Percentiles rank a stretch among this genome's conserved stretches.
Conservation (phyloP, 2,113 vertebrate species). For the Rhadina sibilatrix region DNA sequence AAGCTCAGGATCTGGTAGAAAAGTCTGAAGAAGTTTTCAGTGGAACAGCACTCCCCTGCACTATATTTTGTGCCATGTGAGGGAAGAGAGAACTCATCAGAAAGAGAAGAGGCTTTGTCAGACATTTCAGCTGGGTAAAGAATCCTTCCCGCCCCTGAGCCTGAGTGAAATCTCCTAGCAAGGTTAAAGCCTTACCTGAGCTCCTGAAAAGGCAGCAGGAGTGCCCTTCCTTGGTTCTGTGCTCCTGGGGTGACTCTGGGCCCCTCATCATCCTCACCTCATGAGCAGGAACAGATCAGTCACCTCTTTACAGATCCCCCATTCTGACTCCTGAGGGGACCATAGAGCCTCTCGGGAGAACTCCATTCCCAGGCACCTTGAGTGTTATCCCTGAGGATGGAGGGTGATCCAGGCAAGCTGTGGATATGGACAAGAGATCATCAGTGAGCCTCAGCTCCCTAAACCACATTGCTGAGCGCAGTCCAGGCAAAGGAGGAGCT, state of each 20-base stretch:
- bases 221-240: not conserved
- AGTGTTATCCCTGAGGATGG: not conserved
- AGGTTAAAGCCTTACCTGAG: not conserved
- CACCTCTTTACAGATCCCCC: no score
- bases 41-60: not conserved
- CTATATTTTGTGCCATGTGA: not conserved
- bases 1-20: not conserved
- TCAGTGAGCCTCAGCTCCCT: not conserved
- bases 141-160: not conserved
- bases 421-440: not conserved
- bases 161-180: not conserved
- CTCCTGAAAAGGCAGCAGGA: not conserved
- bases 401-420: not conserved
- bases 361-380: fast-evolving
- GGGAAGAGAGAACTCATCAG: not conserved
- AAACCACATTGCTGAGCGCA: not conserved
- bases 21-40: not conserved
- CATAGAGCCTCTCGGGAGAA: not conserved
- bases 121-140: not conserved
- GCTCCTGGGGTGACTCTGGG: not conserved
- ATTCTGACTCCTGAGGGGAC: no score
- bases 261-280: not conserved
- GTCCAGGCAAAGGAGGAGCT: not conserved
- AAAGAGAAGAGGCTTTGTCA: not conserved
- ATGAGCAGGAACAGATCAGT: not conserved